These are phyloP conservation scores for Zygothrica quintamaculata DNA, from an alignment of 2,888 invertebrate genomes.

Conservation along the genomic window DNA sequence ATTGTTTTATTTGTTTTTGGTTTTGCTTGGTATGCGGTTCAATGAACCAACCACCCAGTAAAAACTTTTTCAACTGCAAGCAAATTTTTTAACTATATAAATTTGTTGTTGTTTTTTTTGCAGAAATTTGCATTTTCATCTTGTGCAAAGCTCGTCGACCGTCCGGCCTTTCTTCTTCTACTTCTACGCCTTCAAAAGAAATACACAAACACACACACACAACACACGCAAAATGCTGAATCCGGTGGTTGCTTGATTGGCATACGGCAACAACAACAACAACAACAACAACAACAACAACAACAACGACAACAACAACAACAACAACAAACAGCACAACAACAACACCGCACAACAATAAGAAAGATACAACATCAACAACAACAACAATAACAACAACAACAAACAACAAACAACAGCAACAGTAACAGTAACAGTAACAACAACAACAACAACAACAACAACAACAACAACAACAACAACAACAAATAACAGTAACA, in stretches of 20 bases:
- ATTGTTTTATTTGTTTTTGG: conserved; percentile 7
- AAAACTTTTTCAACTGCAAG: conserved; percentile 41
- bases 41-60: conserved; percentile 45
- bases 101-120: conserved; percentile 53
- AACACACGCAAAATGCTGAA: conserved; percentile 54
- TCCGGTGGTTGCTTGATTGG: conserved; percentile 61
- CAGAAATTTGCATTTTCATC: conserved; percentile 82
- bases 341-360: conserved; percentile 13
- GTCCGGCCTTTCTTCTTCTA: not conserved
- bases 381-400: conserved; percentile 41
- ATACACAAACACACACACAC: conserved; percentile 25
- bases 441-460: no score
- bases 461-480: no score
- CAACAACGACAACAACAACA: conserved; percentile 15
- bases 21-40: conserved; percentile 44
- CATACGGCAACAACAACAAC: conserved; percentile 61
- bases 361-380: conserved; percentile 55
- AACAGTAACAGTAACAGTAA: conserved; percentile 12
- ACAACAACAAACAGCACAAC: conserved; percentile 29
- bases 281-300: conserved; percentile 25
- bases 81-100: conserved; percentile 17
- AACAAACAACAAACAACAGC: no score
- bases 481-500: no score
- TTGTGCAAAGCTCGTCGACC: conserved; percentile 49
- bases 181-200: conserved; percentile 5